These are phyloP conservation scores for Gastrophryne carolinensis DNA, from an alignment of 2,797 vertebrate genomes.

Conservation along the genomic window DNA sequence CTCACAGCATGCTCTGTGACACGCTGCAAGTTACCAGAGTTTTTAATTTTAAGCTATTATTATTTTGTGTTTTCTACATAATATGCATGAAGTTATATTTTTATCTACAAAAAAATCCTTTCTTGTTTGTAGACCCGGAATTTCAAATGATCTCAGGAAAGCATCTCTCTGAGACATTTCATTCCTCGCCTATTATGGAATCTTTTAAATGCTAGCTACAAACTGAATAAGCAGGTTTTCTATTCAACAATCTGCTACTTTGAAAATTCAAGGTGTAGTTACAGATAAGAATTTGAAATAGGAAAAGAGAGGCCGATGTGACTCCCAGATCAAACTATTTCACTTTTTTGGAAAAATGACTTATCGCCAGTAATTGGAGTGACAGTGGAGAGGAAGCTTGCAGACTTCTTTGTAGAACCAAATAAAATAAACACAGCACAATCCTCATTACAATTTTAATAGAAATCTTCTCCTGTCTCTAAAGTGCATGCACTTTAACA, in stretches of 20 bases:
- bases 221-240: conserved; percentile 57
- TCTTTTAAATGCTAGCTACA: conserved; percentile 50
- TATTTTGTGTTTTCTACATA: neutral
- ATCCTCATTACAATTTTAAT: neutral
- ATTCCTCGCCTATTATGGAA: conserved; percentile 46
- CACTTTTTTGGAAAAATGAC: conserved; percentile 57
- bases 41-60: neutral
- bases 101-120: neutral
- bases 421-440: conserved; percentile 5
- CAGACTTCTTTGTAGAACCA: neutral
- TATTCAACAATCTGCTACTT: conserved; percentile 63
- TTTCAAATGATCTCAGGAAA: conserved; percentile 30
- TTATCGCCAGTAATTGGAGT: conserved; percentile 50
- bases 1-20: too few relatives aligned
- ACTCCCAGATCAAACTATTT: conserved; percentile 59
- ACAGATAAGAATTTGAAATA: conserved; percentile 70
- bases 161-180: conserved; percentile 15
- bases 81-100: neutral
- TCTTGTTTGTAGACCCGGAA: conserved; percentile 9
- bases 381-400: conserved; percentile 5
- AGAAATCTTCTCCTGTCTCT: neutral
- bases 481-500: too few relatives aligned
- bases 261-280: conserved; percentile 65
- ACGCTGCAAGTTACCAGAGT: too few relatives aligned
- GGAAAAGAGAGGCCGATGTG: conserved; percentile 63